These are phyloP conservation scores for Amphiprion ocellaris DNA, from an alignment of 2,113 vertebrate species.

Conservation along the genomic window DNA sequence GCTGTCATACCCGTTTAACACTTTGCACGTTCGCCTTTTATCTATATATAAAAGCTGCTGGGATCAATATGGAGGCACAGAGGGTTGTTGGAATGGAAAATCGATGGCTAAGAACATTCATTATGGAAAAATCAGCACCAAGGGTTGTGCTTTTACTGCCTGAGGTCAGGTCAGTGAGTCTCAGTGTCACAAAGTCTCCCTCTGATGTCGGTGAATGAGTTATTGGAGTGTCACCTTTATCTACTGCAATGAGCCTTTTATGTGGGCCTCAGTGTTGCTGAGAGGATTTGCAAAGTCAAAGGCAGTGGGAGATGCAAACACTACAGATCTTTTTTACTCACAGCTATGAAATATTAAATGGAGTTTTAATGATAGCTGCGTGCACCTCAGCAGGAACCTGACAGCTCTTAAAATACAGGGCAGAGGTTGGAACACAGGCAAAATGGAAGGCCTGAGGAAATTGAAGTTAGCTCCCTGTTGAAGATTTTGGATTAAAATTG, in stretches of 20 bases:
- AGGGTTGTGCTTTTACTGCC: slow-evolving; percentile 39
- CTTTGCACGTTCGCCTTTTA: slow-evolving; percentile 41
- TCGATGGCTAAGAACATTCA: slow-evolving; percentile 67
- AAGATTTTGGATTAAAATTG: slow-evolving; percentile 37
- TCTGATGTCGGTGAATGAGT: slow-evolving; percentile 20
- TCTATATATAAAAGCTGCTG: slow-evolving; percentile 62
- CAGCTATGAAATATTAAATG: slow-evolving; percentile 63
- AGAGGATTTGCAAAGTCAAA: slow-evolving; percentile 45
- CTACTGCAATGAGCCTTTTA: slow-evolving; percentile 34
- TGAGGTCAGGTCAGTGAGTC: slow-evolving; percentile 41
- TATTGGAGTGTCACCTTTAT: slow-evolving; percentile 52
- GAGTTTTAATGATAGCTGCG: slow-evolving; percentile 51
- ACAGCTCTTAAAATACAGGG: slow-evolving; percentile 56
- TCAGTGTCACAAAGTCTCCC: slow-evolving; percentile 23
- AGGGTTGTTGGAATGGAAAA: slow-evolving; percentile 61
- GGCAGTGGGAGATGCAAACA: slow-evolving; percentile 41
- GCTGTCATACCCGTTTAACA: slow-evolving; percentile 34
- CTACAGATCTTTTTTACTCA: slow-evolving; percentile 39
- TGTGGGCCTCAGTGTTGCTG: slow-evolving; percentile 31
- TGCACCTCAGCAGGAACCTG: slow-evolving; percentile 57
- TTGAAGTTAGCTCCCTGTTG: slow-evolving; percentile 27
- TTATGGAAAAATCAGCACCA: slow-evolving; percentile 49
- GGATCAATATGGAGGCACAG: slow-evolving; percentile 58
- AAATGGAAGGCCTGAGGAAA: slow-evolving; percentile 18
- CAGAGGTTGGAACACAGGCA: slow-evolving; percentile 39